Base-by-base conservation (phyloP, 2,113 vertebrate species). In the Heliornis fulica region DNA sequence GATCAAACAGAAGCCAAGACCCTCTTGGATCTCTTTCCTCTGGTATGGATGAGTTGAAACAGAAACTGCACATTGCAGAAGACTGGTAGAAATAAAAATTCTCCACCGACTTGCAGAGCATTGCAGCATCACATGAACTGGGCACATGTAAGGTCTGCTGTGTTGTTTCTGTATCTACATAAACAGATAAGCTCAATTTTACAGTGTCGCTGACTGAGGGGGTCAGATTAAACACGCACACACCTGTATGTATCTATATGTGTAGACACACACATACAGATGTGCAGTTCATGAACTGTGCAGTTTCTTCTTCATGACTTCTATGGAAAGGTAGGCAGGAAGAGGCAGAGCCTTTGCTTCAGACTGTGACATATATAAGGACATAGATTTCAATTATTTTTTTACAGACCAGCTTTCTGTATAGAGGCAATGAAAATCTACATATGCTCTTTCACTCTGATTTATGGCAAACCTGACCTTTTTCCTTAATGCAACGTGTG, bases 251-350 rank as follows among this genome's bases (percentile, higher is more conserved):
- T n/a, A 26, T 13, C 18, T 9, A 51, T 32, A 36, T 36, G 32
- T 1, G 16, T 9, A 43, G 1, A 26, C 17, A 34, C 22, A 41
- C 5, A 22, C 2, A 28, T 15, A 36, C 23, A 41, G 3, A 22
- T 9, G 18, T 65, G 65, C 11, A 22, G 31, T 74, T 84, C 26
- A 28, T 51, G 31, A 7, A 36, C 56, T 43, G 50, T n/a, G 13
- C 7, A 7, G 20, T 40, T 80, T 80, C 53, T 59, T 70, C 43
- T 68, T 63, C 41, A 83, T 41, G 15, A 64, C 45, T 75, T 79
- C 64, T 59, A 29, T 36, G 41, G 45, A 57, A 29, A 79, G 25
- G 23, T 34, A 80, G 26, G 50, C 16, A 80, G 41, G 91, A 51
- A 72, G 59, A 64, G 25, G 9, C n/a, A 95, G 50, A 95, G 10